Evolutionary conservation across 2,797 vertebrate genomes (phyloP), one percentile per base, ranked within the genome.

Genomic region (Varecia variegata): DNA sequence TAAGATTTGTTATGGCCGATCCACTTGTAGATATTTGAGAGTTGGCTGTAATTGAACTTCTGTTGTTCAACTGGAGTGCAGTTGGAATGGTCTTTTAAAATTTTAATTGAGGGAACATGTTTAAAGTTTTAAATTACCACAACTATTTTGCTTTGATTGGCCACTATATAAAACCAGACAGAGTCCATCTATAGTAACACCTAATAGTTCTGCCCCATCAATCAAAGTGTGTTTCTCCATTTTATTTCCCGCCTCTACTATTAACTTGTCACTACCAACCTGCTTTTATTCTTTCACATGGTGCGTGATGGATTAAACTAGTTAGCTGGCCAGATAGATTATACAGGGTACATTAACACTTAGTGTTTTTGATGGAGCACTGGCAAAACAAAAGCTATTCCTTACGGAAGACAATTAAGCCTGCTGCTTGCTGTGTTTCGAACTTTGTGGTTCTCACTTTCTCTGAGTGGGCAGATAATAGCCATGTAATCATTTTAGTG

Each of bases 321-420:
- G 98, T 99, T 99, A 98, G 96, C 97, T 98, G 97, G 98, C 97
- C 97, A 97, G 98, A 98, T 98, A 98, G 98, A 98, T 98, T 98
- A 98, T 98, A 97, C 43, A 89, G 85, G 77, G 85, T 94, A 95
- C 95, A 98, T 98, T 98, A 98, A 98, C 97, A 98, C 95, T 97
- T 98, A 97, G 96, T 81, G 84, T 90, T 97, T 98, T 98, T 96
- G 94, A 94, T 97, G 95, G 97, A 98, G 92, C 54, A 77, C 94
- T 95, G 90, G 56, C 92, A 96, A 98, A 97, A 97, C 70, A 96
- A 95, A 97, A 98, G 62, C 9, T 74, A 94, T 98, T 98, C 17
- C 92, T 98, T 98, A 96, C 38, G 60, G 67, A 95, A 97, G 88
- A 81, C 83, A 98, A 98, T 97, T 97, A 98, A 98, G 90, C 47